phyloP scores from a whole-genome alignment of 2,888 invertebrate species.

The Lepeophtheirus nordmannii region DNA sequence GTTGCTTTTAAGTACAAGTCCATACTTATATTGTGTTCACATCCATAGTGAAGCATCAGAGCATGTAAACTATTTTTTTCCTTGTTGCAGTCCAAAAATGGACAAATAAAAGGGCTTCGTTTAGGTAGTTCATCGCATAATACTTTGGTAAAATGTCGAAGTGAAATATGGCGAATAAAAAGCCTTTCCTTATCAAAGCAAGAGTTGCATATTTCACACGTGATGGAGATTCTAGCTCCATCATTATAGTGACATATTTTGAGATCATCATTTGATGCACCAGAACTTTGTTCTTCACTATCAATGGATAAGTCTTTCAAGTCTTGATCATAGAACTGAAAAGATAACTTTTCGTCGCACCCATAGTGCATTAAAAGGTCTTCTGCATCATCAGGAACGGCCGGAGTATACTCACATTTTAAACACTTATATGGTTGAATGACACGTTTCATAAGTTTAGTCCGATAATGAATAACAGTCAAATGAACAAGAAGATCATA shows the following conservation, averaged over 20 bases:
- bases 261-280: not conserved
- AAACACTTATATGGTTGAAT: constrained; percentile 8
- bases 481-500: constrained; percentile 19
- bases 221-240: not conserved
- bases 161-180: constrained; percentile 9
- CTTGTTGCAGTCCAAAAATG: constrained; percentile 9
- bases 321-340: constrained; percentile 16
- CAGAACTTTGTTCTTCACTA: not conserved
- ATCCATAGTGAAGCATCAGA: constrained; percentile 21
- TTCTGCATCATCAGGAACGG: not conserved
- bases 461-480: constrained; percentile 17
- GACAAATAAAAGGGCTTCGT: constrained; percentile 11
- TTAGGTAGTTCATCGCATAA: not conserved
- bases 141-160: constrained; percentile 4
- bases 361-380: constrained; percentile 23
- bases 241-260: too few relatives aligned
- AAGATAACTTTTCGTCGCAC: constrained; percentile 9
- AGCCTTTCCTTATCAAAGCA: constrained; percentile 4
- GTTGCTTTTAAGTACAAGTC: constrained; percentile 13
- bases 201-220: constrained; percentile 16
- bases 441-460: not conserved
- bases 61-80: constrained; percentile 2
- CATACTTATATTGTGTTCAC: constrained; percentile 16
- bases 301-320: not conserved
- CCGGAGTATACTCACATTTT: constrained; percentile 4